Conservation (phyloP, 2,113 vertebrate species). For the Naja naja region DNA sequence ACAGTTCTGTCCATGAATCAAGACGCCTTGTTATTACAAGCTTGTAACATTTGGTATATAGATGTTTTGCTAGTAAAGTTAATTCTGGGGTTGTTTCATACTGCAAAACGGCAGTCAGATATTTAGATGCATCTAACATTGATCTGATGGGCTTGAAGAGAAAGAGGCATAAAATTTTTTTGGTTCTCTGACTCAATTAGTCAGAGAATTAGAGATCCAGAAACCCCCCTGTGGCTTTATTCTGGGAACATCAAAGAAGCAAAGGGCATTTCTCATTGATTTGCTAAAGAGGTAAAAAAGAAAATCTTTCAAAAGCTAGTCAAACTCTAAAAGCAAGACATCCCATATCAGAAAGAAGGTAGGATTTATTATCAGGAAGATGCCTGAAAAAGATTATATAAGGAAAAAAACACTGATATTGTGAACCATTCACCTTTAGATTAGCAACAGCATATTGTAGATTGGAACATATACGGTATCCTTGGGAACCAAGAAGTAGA, state of each 20-base stretch:
- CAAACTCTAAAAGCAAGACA: neutral
- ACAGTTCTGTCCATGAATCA: neutral
- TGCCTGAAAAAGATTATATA: conserved; percentile 17
- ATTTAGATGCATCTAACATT: neutral
- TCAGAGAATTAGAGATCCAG: neutral
- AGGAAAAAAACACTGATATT: conserved; percentile 12
- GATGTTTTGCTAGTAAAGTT: neutral
- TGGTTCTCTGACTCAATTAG: neutral
- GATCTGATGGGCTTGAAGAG: conserved; percentile 18
- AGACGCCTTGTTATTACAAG: neutral
- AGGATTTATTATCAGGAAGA: conserved; percentile 15
- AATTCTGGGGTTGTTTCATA: neutral
- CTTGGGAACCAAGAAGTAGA: conserved; percentile 61
- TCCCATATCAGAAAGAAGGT: neutral
- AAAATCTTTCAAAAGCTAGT: neutral
- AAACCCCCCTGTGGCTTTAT: neutral
- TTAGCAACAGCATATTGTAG: conserved; percentile 46
- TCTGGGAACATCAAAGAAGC: accelerated
- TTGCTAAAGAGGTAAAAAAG: neutral
- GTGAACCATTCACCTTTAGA: conserved; percentile 52
- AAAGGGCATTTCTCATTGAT: neutral
- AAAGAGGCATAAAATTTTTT: neutral
- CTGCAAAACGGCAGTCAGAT: neutral
- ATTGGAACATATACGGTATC: conserved; percentile 44
- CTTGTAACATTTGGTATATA: neutral